Evolutionary conservation across 2,888 invertebrate species (phyloP).

Genomic region (Acholoe squamosa): DNA sequence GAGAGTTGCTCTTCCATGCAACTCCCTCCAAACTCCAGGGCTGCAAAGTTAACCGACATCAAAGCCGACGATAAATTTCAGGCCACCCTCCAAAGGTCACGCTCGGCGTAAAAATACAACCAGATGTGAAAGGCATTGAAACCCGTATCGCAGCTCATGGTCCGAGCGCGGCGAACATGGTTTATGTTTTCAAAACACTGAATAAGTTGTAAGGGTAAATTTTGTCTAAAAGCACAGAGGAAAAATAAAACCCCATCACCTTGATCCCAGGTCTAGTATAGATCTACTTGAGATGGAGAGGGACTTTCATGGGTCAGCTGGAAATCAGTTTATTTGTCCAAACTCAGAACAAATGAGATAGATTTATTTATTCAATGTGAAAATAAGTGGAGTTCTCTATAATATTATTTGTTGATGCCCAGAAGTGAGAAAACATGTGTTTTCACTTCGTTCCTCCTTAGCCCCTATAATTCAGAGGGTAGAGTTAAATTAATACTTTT

Average conservation of each 20-base stretch:
- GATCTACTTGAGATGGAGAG: no score
- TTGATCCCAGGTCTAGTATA: no score
- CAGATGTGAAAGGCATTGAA: slow-evolving; percentile 65
- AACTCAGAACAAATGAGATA: no score
- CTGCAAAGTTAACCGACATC: slow-evolving; percentile 47
- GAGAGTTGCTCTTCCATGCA: background rate
- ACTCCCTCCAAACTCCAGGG: background rate
- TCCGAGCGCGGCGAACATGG: background rate
- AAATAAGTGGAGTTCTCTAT: no score
- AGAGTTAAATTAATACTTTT: no score
- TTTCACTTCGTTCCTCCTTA: no score
- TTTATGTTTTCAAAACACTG: slow-evolving; percentile 58
- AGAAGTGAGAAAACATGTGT: no score
- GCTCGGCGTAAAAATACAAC: slow-evolving; percentile 59
- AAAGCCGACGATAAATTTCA: slow-evolving; percentile 61
- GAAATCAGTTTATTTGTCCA: no score
- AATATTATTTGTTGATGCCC: no score
- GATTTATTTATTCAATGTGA: no score
- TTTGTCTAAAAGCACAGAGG: background rate
- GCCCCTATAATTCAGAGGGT: no score
- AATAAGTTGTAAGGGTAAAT: slow-evolving; percentile 31
- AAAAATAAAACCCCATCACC: background rate
- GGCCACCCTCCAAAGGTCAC: slow-evolving; percentile 59
- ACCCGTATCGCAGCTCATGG: slow-evolving; percentile 52
- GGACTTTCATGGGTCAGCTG: no score